phyloP scores from a whole-genome alignment of 2,888 invertebrate species.

The Hypselothyrea guttata region DNA sequence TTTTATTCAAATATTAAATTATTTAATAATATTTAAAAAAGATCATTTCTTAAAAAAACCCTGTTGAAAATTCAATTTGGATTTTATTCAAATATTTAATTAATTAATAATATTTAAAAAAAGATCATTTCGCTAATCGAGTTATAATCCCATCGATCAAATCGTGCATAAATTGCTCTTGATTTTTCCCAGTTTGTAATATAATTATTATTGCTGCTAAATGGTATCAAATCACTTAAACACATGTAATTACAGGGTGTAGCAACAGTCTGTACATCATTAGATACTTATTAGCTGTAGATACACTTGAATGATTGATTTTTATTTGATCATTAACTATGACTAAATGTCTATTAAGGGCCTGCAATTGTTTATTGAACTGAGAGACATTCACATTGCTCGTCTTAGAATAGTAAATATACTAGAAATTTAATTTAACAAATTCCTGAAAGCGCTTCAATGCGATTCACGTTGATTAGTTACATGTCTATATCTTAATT shows the following conservation, averaged over 20 bases:
- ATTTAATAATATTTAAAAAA: too few relatives aligned
- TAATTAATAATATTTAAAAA: too few relatives aligned
- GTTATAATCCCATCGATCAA: too few relatives aligned
- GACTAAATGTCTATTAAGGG: slow-evolving; percentile 43
- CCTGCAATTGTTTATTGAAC: slow-evolving; percentile 31
- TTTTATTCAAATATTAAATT: too few relatives aligned
- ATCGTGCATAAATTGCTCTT: too few relatives aligned
- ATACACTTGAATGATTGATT: slow-evolving; percentile 6
- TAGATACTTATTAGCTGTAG: background rate
- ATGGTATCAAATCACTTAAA: too few relatives aligned
- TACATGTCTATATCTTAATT: background rate
- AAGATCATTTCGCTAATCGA: too few relatives aligned
- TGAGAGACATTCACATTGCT: slow-evolving; percentile 37
- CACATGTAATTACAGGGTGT: background rate
- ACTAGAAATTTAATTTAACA: background rate
- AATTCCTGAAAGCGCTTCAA: background rate
- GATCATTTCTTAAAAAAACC: too few relatives aligned
- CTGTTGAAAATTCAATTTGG: too few relatives aligned
- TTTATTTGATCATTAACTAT: slow-evolving; percentile 21
- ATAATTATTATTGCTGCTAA: too few relatives aligned
- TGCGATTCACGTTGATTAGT: background rate
- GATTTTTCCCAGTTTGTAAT: too few relatives aligned
- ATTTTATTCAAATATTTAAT: too few relatives aligned
- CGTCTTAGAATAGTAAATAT: slow-evolving; percentile 10
- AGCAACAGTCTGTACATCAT: background rate